phyloP scores from a whole-genome alignment of 2,888 invertebrate genomes.

The Melinopterus prodromus region DNA sequence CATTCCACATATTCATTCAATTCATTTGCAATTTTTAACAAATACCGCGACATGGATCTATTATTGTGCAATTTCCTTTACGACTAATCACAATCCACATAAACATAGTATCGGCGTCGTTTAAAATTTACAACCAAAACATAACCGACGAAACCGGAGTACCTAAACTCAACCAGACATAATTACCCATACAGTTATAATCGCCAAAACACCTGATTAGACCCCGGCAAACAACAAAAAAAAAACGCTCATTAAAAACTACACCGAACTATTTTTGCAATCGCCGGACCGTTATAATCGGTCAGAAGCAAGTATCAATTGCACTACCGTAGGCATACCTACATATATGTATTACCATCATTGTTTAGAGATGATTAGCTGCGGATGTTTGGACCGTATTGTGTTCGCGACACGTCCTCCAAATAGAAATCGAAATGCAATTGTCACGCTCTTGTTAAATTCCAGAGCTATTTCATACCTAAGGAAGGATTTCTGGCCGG shows the following conservation, averaged over 20 bases:
- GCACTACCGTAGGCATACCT: neutral
- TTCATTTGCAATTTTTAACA: no score
- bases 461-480: constrained; percentile 83
- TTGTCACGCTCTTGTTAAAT: constrained; percentile 33
- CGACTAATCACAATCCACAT: no score
- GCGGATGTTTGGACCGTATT: neutral
- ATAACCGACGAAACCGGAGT: neutral
- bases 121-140: neutral
- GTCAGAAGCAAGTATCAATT: neutral
- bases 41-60: no score
- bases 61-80: no score
- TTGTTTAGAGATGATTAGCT: neutral
- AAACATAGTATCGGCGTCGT: neutral
- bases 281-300: constrained; percentile 8
- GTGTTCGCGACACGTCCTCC: neutral
- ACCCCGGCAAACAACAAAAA: neutral
- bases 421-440: neutral
- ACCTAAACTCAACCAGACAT: neutral
- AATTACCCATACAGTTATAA: neutral
- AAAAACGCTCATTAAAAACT: neutral
- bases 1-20: no score
- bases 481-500: constrained; percentile 85
- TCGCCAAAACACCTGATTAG: neutral
- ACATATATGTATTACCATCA: constrained; percentile 5
- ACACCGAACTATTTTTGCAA: neutral